Conservation (phyloP, 2,797 vertebrate genomes). For the Tragopan temminckii region DNA sequence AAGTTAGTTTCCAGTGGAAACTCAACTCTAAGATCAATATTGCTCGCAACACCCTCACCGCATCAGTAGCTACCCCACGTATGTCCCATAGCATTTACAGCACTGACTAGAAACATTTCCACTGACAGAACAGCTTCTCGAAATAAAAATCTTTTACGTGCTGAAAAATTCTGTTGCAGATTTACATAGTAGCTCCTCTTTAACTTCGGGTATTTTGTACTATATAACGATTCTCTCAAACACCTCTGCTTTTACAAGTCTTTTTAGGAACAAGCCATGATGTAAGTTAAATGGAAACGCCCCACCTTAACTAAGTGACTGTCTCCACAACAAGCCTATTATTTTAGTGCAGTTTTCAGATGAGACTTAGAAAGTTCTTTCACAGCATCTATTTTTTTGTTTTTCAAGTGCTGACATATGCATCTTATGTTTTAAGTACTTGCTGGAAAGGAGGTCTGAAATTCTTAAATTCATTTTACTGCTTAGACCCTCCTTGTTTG, state of each 20-base stretch:
- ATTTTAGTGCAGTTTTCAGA: background rate
- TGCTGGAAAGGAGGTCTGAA: background rate
- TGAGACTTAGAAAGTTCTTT: background rate
- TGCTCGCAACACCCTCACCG: background rate
- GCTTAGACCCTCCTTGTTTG: background rate
- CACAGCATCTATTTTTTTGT: background rate
- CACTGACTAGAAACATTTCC: background rate
- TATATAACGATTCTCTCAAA: background rate
- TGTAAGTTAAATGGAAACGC: background rate
- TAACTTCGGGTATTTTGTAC: slow-evolving; percentile 11
- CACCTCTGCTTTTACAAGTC: background rate
- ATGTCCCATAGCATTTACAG: background rate
- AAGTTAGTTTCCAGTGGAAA: background rate
- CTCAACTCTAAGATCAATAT: background rate
- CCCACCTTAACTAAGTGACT: background rate
- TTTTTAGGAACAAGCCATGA: background rate
- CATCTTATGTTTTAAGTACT: background rate
- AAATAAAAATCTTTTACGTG: background rate
- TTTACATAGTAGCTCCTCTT: background rate
- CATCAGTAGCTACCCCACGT: background rate
- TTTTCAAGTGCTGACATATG: background rate
- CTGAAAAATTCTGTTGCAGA: background rate
- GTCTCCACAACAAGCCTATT: background rate
- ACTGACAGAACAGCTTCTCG: background rate
- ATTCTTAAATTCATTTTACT: background rate